Base-by-base conservation (phyloP, 1,140 invertebrate genomes). In the Tetragnatha versicolor region DNA sequence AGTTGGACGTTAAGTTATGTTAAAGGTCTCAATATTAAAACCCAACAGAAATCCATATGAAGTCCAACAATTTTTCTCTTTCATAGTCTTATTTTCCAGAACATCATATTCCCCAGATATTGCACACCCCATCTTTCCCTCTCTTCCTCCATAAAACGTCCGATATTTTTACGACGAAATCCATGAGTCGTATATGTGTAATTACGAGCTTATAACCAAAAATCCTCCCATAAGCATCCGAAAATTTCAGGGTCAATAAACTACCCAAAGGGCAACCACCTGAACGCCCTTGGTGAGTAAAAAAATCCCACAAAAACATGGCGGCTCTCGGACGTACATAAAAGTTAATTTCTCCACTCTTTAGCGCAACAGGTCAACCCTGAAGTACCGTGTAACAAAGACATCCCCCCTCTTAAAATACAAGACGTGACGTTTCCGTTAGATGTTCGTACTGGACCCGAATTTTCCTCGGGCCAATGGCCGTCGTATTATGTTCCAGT, bases 331-430 rank as follows among this genome's bases (percentile, higher is more conserved):
- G 22, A 55, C 10, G 17, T 31, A 37, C 29, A 37, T 37, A 61
- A 61, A 61, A 61, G n/a, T 31, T 61, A 61, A 61, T 33, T 61
- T 27, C 31, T 29, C 2, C 17, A 61, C 58, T 61, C 29, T 61
- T 61, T 61, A 61, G 58, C 31, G 31, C 58, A 61, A 61, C 58
- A 61, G 58, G 58, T 61, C 58, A 61, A 61, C 29, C 58, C 58
- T 31, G 33, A 61, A 61, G 35, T n/a, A 17, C 7, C 22, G 35
- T 33, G n/a, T 33, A 29, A 61, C 51, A 61, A 61, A 61, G 58
- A 61, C 29, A 60, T 27, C 14, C 29, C 58, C 58, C 29, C 29
- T 53, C 51, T 4, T 17, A 53, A 53, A 53, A 53, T 20, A 61
- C 33, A 61, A 61, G 58, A 61, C 29, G 29, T 31, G 58, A 61